These are phyloP conservation scores for Thinocorus orbignyianus DNA, from an alignment of 2,113 vertebrate genomes.

Conservation along the genomic window DNA sequence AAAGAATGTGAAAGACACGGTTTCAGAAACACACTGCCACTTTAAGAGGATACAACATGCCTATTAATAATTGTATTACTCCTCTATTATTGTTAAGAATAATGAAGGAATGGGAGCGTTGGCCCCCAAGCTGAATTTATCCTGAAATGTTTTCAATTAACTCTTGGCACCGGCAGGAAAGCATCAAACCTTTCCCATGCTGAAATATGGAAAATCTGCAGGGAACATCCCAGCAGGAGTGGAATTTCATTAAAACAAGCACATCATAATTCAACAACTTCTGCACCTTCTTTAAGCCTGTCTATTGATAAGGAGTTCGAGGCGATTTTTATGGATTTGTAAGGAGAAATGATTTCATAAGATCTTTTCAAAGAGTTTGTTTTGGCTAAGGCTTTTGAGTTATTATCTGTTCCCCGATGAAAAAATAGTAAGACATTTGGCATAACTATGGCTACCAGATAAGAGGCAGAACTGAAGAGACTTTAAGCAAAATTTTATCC, in stretches of 20 bases:
- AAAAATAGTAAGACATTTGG: slow-evolving; percentile 80
- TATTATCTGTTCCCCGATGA: slow-evolving; percentile 78
- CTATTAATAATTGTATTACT: slow-evolving; percentile 85
- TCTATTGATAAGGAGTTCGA: slow-evolving; percentile 79
- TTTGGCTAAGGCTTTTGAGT: slow-evolving; percentile 71
- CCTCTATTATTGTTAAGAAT: slow-evolving; percentile 86
- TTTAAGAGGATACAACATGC: slow-evolving; percentile 79
- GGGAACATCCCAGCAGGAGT: slow-evolving; percentile 85
- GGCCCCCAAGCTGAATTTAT: slow-evolving; percentile 82
- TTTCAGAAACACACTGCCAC: slow-evolving; percentile 64
- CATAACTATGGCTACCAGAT: slow-evolving; percentile 77
- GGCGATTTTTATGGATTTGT: slow-evolving; percentile 81
- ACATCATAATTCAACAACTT: slow-evolving; percentile 87
- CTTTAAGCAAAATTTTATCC: background rate
- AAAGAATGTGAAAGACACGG: slow-evolving; percentile 68
- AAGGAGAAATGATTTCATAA: slow-evolving; percentile 81
- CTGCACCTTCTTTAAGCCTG: slow-evolving; percentile 76
- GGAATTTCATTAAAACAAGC: slow-evolving; percentile 86
- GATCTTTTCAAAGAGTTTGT: slow-evolving; percentile 74
- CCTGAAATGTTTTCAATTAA: slow-evolving; percentile 91
- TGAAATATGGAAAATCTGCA: slow-evolving; percentile 89
- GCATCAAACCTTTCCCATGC: slow-evolving; percentile 88
- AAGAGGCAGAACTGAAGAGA: slow-evolving; percentile 71
- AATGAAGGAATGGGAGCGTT: slow-evolving; percentile 80
- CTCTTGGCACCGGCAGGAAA: slow-evolving; percentile 85